Percentiles rank a stretch among this genome's conserved stretches.
These are phyloP conservation scores for Stictonetta naevosa DNA, from an alignment of 2,113 vertebrate species.

Conservation along the genomic window DNA sequence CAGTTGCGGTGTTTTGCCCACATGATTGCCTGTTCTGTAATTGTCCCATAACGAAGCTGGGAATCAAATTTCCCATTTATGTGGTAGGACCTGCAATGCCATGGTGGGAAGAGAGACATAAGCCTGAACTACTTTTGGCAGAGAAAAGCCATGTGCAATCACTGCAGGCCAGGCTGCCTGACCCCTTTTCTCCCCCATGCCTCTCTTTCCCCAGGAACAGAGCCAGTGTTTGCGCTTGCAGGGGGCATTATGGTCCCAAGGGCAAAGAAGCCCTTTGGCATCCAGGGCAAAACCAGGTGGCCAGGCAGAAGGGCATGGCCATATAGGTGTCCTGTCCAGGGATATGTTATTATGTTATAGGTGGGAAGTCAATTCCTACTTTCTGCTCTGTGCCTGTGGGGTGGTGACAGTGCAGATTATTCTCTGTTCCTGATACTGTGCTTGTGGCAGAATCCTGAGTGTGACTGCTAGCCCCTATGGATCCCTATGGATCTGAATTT, in stretches of 20 bases:
- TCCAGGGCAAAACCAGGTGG: background rate
- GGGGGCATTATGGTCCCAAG: background rate
- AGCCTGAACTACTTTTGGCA: background rate
- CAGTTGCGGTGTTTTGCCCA: rapidly evolving
- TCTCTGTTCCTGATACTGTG: rapidly evolving
- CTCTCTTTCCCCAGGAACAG: background rate
- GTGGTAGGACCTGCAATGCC: background rate
- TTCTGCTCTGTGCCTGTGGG: background rate
- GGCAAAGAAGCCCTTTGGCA: rapidly evolving
- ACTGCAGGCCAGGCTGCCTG: rapidly evolving
- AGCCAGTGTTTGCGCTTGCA: rapidly evolving
- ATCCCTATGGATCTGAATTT: rapidly evolving
- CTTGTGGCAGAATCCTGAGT: background rate
- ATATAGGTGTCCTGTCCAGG: background rate
- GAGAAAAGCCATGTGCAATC: rapidly evolving
- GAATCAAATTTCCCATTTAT: too few species aligned
- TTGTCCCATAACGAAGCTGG: background rate
- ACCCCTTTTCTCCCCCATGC: background rate
- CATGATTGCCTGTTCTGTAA: background rate
- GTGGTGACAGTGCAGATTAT: background rate
- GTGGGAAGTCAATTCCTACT: background rate
- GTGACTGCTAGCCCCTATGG: rapidly evolving
- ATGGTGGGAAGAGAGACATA: background rate
- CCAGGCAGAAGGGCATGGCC: background rate
- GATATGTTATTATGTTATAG: too few species aligned